Percentiles rank a stretch among this genome's conserved stretches.
Conservation (phyloP, 2,888 invertebrate species). For the Drosophila melanocephala region DNA sequence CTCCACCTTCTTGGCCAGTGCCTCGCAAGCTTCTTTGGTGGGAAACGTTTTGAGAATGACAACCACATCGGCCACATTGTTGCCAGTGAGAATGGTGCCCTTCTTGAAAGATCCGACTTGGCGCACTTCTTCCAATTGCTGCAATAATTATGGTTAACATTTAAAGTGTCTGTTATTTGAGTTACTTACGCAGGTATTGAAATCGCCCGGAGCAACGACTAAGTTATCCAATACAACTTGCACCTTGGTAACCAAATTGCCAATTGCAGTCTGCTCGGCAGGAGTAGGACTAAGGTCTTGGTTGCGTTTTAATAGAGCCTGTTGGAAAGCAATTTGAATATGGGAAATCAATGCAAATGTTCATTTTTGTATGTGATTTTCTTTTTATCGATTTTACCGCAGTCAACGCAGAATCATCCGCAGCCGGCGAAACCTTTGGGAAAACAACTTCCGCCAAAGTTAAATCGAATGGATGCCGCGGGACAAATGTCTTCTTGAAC, state of each 20-base stretch:
- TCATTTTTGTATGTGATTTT: background rate
- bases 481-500: slow-evolving; percentile 88
- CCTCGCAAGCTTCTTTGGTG: slow-evolving; percentile 97
- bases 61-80: slow-evolving; percentile 98
- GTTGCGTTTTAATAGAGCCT: slow-evolving; percentile 96
- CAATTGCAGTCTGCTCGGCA: slow-evolving; percentile 95
- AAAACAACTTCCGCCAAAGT: slow-evolving; percentile 95
- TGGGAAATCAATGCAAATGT: background rate
- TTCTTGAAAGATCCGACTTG: slow-evolving; percentile 99
- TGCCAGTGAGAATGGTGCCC: slow-evolving; percentile 98
- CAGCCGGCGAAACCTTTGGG: slow-evolving; percentile 92
- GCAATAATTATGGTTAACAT: slow-evolving; percentile 37
- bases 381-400: slow-evolving; percentile 86
- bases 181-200: slow-evolving; percentile 96
- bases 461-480: slow-evolving; percentile 94
- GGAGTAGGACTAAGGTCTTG: slow-evolving; percentile 96
- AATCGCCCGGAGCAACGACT: slow-evolving; percentile 96
- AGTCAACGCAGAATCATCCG: slow-evolving; percentile 94
- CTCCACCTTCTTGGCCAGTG: slow-evolving; percentile 93
- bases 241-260: slow-evolving; percentile 97
- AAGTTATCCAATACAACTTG: slow-evolving; percentile 97
- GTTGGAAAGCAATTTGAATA: slow-evolving; percentile 23
- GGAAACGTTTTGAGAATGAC: slow-evolving; percentile 98
- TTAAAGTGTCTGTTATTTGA: background rate
- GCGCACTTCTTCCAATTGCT: slow-evolving; percentile 97